Base-by-base conservation (phyloP, 1,140 invertebrate genomes). In the Drosophila baimaii region DNA sequence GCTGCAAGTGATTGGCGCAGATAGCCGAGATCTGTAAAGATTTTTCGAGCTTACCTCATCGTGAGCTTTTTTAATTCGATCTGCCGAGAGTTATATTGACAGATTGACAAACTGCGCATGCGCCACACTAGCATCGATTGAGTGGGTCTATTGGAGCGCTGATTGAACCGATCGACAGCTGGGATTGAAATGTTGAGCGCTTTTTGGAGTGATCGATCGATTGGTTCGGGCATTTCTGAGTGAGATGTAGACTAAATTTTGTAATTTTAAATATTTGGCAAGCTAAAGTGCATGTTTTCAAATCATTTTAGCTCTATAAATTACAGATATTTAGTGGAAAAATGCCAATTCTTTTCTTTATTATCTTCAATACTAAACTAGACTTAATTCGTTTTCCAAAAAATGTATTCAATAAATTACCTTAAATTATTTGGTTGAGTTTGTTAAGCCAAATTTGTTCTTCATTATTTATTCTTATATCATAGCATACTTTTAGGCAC, bases 31-130 rank as follows among this genome's bases (percentile, higher is more conserved):
- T 70, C 68, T 47, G 49, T 52, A 43, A 19, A 66, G 65, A 69
- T 66, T 44, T 44, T 54, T 15, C 7, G 15, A 55, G 74, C 74
- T 78, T 72, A 78, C 75, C 76, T 78, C 75, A 78, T 78, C 57
- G 72, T 27, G 5, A 62, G 74, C 43, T 55, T 73, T 76, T 81
- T 68, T 55, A 77, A 81, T 66, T 68, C 56, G 31, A 44, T 13
- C 47, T 47, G 58, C 55, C 33, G 69, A 64, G 64, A 37, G 51
- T 35, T n/a, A 7, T 79, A 73, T 63, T 77, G 79, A 74, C 73
- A 70, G 63, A 64, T 74, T 85, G 77, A 85, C 79, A 85, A 85
- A 71, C 61, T 25, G 65, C 47, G 64, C 66, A 54, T 55, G 56
- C 58, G 56, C 51, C 64, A 59, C 55, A 52, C 17, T 37, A 52